Evolutionary conservation across 2,888 invertebrate genomes (phyloP), one percentile per base, ranked within the genome.

Genomic region (Drosophila algonquin): DNA sequence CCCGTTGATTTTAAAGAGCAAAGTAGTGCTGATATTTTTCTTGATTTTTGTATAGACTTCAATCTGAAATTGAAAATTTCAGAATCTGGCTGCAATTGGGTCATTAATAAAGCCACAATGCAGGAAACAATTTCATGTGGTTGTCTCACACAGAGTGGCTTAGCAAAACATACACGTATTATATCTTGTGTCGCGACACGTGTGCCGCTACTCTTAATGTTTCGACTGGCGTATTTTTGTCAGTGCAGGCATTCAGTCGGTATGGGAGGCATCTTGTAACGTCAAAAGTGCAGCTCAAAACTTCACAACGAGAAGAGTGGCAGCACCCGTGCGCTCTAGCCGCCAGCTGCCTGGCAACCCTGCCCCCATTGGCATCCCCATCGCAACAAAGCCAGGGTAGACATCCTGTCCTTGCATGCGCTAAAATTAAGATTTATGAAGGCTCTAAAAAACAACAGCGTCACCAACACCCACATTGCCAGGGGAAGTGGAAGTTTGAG

Each of bases 391-490:
- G 78, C 69, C 81, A 69, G 69, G 75, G 75, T 69, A 62, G 79
- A 40, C 14, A 73, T 72, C 77, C 68, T 82, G 74, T 73, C 58
- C 75, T 69, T 79, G 89, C 87, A 83, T 83, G 72, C 89, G 88
- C 83, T 87, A 80, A 85, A 86, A 86, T 86, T 89, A 89, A 88
- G 88, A 86, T 86, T 88, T 89, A 86, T 89, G 89, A 80, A 82
- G 83, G 80, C 83, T 82, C 76, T 89, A 88, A 86, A 89, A 89
- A 87, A 81, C 86, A 85, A 87, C 87, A 84, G 84, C 88, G 76
- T 70, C 86, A 73, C 60, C 69, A 69, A 51, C 54, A 64, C 44
- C 65, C 68, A 56, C 40, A 55, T 55, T 21, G 47, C 53, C 30
- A 18, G 35, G 8, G 27, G 16, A 21, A 46, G 44, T n/a, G 14